Evolutionary conservation across 2,113 vertebrate genomes (phyloP).

Genomic region (Etia nguti): DNA sequence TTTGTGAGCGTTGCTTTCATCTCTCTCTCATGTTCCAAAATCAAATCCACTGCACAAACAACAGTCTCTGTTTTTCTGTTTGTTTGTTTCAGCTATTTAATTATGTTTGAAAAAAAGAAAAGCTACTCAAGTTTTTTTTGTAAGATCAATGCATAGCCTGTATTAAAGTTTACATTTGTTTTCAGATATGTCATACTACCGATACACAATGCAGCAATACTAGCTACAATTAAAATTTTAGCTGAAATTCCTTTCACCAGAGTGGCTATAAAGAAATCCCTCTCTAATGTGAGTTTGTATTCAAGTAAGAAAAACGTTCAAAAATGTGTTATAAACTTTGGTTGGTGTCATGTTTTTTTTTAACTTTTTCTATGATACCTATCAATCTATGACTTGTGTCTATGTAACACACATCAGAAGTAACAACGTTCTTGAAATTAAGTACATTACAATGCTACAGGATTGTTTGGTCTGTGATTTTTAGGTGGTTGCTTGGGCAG

Average conservation of each 20-base stretch:
- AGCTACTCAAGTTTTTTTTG: neutral
- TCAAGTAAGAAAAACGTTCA: rapidly evolving
- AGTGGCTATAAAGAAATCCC: neutral
- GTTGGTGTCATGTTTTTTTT: neutral
- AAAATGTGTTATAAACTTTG: neutral
- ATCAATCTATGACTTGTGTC: neutral
- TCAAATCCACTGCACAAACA: neutral
- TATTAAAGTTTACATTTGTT: neutral
- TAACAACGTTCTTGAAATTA: neutral
- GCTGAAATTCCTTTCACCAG: neutral
- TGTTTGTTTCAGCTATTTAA: neutral
- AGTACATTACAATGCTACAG: neutral
- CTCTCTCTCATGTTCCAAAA: neutral
- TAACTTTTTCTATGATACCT: neutral
- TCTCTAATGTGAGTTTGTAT: neutral
- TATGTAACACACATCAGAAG: neutral
- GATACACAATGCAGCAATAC: neutral
- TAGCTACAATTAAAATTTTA: neutral
- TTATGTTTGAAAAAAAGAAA: neutral
- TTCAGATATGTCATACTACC: neutral
- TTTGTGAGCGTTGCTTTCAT: constrained; percentile 28
- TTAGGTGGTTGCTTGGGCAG: neutral
- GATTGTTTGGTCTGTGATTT: neutral
- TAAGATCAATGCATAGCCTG: neutral
- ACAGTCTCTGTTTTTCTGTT: neutral